Base-by-base conservation (phyloP, 2,113 vertebrate species). In the Syngnathoides biaculeatus region DNA sequence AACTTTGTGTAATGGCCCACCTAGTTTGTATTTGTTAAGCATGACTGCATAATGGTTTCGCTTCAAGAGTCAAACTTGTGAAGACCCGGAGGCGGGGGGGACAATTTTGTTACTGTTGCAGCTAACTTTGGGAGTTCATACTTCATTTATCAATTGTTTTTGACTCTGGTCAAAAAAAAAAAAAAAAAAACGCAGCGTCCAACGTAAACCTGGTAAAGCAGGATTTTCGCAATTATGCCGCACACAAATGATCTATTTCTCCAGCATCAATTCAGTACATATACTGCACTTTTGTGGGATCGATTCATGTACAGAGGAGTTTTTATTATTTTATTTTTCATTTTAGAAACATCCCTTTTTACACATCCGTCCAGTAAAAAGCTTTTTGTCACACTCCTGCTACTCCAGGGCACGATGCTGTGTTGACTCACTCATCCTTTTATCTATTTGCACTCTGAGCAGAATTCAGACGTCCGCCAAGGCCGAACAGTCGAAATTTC, bases 321-420 rank as follows among this genome's bases (percentile, higher is more conserved):
- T 64, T 69, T 6, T 17, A n/a, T n/a, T n/a, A n/a, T 20, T 58
- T 35, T 57, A 2, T 58, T 20, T 19, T 38, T 15, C n/a, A 2
- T 65, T 52, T 65, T 48, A 1, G 12, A 19, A 19, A 11, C 22
- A 35, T 24, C 39, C n/a, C 63, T 74, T 22, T 22, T 65, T 57
- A 43, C 42, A 38, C 43, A 53, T 61, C 48, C 17, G 24, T 10
- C 15, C 66, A 73, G 45, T 42, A 67, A 22, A 75, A 22, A 43
- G n/a, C 27, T 69, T 74, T n/a, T 64, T 74, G 30, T 72, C 62
- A 57, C 27, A 22, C 57, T 12, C n/a, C 48, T 52, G 27, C 38
- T 35, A 52, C 38, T 61, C 26, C 48, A 19, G 65, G 40, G 59
- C n/a, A 20, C 11, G 57, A 8, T 20, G 15, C 27, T 38, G 30